A percentile compares a stretch with the other conserved stretches of the same genome.
Conservation (phyloP, 1,140 invertebrate genomes). For the Latrodectus geometricus region DNA sequence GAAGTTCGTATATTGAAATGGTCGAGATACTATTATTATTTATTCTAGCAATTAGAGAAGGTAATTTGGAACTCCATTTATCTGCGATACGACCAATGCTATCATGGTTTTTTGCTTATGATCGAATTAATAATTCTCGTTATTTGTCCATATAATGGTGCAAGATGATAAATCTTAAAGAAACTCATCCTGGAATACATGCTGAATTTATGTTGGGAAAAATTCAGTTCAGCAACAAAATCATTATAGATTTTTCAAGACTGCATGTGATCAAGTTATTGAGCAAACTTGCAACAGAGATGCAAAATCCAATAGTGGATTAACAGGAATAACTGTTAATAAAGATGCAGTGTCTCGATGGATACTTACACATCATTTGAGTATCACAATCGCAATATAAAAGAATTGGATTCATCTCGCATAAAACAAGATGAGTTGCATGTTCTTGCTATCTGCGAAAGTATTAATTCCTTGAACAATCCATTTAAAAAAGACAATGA, state of each 20-base stretch:
- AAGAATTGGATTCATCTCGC: not conserved
- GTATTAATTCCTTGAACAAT: not conserved
- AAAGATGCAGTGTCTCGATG: conserved; percentile 41
- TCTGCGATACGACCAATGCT: conserved; percentile 4
- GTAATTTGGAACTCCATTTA: conserved; percentile 1
- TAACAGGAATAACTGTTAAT: not conserved
- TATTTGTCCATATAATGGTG: conserved; percentile 52
- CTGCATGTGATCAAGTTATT: conserved; percentile 59
- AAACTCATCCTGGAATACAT: not conserved
- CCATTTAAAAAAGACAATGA: not conserved
- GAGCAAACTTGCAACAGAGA: conserved; percentile 62
- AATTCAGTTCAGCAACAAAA: conserved; percentile 58
- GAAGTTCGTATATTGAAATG: not conserved
- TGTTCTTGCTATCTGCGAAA: conserved; percentile 6
- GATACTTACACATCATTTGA: not conserved
- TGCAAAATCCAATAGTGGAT: conserved; percentile 29
- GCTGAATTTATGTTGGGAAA: conserved; percentile 16
- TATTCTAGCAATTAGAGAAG: not conserved
- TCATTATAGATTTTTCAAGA: not conserved
- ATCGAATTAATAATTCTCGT: conserved; percentile 30
- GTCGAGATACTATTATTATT: not conserved
- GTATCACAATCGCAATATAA: not conserved
- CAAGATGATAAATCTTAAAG: conserved; percentile 39
- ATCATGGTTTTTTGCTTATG: conserved; percentile 9
- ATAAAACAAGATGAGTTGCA: conserved; percentile 6